A percentile compares a stretch with the other conserved stretches of the same genome.
Evolutionary conservation across 2,888 invertebrate species (phyloP).

Genomic region (Ectobius pallidus): DNA sequence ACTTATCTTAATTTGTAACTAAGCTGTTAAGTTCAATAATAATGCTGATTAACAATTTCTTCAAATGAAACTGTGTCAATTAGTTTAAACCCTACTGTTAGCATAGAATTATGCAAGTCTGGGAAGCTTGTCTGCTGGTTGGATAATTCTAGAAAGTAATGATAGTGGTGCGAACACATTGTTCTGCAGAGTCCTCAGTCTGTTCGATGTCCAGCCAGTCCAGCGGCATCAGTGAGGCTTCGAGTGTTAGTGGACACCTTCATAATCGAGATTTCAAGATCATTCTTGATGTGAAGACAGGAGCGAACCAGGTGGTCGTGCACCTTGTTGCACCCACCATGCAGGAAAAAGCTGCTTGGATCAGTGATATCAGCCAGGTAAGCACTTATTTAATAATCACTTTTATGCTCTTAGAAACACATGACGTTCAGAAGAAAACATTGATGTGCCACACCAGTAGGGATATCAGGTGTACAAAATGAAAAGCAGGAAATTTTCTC

Average conservation of each 20-base stretch:
- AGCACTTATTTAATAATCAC: too few relatives aligned
- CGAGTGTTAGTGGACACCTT: conserved; percentile 47
- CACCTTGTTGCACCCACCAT: conserved; percentile 77
- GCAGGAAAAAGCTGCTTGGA: conserved; percentile 93
- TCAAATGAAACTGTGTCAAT: too few relatives aligned
- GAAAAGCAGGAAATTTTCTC: too few relatives aligned
- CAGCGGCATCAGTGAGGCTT: conserved; percentile 57
- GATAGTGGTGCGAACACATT: background rate
- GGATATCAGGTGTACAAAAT: too few relatives aligned
- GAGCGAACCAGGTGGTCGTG: conserved; percentile 72
- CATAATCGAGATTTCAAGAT: conserved; percentile 75
- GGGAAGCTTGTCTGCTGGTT: background rate
- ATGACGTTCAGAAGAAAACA: too few relatives aligned
- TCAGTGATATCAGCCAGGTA: conserved; percentile 86
- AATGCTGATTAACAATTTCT: too few relatives aligned
- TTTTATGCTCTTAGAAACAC: too few relatives aligned
- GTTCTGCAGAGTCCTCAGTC: conserved; percentile 57
- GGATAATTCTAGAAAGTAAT: background rate
- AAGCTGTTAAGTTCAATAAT: too few relatives aligned
- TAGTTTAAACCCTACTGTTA: too few relatives aligned
- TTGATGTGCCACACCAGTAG: too few relatives aligned
- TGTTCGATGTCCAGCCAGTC: conserved; percentile 63
- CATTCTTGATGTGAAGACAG: conserved; percentile 68
- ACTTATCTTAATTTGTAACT: too few relatives aligned
- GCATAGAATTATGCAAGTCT: background rate